Evolutionary conservation across 2,888 invertebrate genomes (phyloP).

Genomic region (Toxonevra muliebris): DNA sequence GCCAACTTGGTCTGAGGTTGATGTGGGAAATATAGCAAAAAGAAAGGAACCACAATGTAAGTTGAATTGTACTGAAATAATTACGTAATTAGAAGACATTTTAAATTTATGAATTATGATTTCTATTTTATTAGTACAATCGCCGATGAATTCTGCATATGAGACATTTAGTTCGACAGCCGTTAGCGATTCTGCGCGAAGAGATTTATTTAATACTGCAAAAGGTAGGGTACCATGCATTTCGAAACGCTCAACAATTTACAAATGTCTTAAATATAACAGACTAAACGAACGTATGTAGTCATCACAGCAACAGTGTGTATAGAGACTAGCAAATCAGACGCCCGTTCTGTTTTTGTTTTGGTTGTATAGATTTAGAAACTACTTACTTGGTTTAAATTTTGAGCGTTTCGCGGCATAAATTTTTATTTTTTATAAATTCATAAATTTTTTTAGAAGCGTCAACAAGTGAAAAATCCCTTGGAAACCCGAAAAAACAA

Average conservation of each 20-base stretch:
- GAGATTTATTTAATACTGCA: slow-evolving; percentile 67
- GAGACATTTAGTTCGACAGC: slow-evolving; percentile 68
- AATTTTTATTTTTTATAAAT: not conserved
- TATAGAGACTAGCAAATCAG: too few relatives aligned
- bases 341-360: too few relatives aligned
- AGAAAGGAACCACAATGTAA: slow-evolving; percentile 39
- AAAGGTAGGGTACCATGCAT: slow-evolving; percentile 53
- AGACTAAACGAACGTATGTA: too few relatives aligned
- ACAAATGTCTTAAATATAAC: not conserved
- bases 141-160: slow-evolving; percentile 69
- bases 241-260: too few relatives aligned
- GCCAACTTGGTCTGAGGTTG: slow-evolving; percentile 82
- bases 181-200: slow-evolving; percentile 48
- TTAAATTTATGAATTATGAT: slow-evolving; percentile 18
- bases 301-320: too few relatives aligned
- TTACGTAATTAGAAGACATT: too few relatives aligned
- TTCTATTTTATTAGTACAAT: slow-evolving; percentile 61
- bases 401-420: slow-evolving; percentile 5
- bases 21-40: slow-evolving; percentile 53
- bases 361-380: too few relatives aligned
- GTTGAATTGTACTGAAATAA: slow-evolving; percentile 23
- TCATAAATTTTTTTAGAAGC: slow-evolving; percentile 33
- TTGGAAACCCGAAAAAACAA: slow-evolving; percentile 52
- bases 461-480: slow-evolving; percentile 33
- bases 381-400: not conserved